Conservation (phyloP, 2,797 vertebrate genomes). For the Mormyrops attenuatus region DNA sequence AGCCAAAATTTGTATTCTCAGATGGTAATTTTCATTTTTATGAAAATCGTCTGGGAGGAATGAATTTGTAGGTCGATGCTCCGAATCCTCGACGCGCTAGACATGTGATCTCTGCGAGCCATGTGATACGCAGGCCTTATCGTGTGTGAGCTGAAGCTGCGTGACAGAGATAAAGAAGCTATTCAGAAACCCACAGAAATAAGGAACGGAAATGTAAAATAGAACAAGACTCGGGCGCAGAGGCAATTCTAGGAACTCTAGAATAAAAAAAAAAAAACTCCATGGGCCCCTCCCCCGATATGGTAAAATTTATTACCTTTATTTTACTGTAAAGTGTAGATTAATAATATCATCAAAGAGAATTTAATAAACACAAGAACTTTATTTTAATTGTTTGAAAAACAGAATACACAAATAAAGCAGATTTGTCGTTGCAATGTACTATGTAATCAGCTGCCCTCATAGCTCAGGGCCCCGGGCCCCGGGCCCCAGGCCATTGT, state of each 20-base stretch:
- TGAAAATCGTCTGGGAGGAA: neutral
- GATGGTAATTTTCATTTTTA: neutral
- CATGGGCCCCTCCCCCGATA: no score
- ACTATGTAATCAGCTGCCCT: no score
- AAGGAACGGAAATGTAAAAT: neutral
- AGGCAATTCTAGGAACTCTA: neutral
- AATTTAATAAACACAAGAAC: no score
- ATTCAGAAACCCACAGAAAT: neutral
- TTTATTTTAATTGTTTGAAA: no score
- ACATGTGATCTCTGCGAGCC: neutral
- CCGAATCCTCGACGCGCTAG: neutral
- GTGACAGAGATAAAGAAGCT: neutral
- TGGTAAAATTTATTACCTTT: no score
- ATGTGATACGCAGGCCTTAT: neutral
- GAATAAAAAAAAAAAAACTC: neutral
- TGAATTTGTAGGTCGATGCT: neutral
- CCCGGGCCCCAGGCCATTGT: neutral
- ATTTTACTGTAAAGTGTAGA: no score
- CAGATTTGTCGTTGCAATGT: no score
- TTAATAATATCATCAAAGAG: no score
- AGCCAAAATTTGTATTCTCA: neutral
- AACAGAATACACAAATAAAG: no score
- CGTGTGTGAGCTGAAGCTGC: neutral
- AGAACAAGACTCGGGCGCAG: neutral
- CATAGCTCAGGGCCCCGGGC: no score